Evolutionary conservation across 2,797 vertebrate species (phyloP).

Genomic region (Phataginus tricuspis): DNA sequence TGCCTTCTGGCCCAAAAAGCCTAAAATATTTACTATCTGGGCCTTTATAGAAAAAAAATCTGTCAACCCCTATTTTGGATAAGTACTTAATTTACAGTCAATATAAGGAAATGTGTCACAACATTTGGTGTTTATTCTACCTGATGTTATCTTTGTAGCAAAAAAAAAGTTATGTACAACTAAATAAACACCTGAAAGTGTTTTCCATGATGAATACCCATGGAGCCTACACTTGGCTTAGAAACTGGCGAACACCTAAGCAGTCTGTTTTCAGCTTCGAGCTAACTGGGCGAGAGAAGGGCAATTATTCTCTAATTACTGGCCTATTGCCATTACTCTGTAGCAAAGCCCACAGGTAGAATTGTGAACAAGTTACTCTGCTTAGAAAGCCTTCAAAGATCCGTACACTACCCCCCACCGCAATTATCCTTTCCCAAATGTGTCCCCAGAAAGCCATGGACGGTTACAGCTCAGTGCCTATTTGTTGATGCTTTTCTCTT

Average conservation of each 20-base stretch:
- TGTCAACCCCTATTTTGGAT: neutral
- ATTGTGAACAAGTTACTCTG: neutral
- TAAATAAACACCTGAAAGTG: slow-evolving; percentile 33
- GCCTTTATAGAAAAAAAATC: neutral
- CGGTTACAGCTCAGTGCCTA: neutral
- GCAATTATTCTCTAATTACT: neutral
- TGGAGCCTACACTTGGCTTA: neutral
- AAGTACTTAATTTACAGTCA: neutral
- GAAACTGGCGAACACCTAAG: slow-evolving; percentile 12
- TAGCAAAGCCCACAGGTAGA: neutral
- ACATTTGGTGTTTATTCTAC: neutral
- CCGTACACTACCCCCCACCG: neutral
- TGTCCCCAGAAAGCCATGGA: neutral
- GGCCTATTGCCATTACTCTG: neutral
- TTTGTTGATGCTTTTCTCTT: neutral
- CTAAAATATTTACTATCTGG: slow-evolving; percentile 23
- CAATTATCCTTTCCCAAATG: neutral
- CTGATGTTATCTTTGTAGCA: neutral
- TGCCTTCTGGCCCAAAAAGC: neutral
- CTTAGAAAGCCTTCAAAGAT: slow-evolving; percentile 7
- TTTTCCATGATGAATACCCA: slow-evolving; percentile 14
- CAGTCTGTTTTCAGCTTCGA: neutral
- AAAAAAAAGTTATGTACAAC: neutral
- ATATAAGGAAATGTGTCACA: neutral
- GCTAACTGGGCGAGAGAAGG: neutral